Evolutionary conservation across 1,140 invertebrate species (phyloP).

Genomic region (Phortica variegata): DNA sequence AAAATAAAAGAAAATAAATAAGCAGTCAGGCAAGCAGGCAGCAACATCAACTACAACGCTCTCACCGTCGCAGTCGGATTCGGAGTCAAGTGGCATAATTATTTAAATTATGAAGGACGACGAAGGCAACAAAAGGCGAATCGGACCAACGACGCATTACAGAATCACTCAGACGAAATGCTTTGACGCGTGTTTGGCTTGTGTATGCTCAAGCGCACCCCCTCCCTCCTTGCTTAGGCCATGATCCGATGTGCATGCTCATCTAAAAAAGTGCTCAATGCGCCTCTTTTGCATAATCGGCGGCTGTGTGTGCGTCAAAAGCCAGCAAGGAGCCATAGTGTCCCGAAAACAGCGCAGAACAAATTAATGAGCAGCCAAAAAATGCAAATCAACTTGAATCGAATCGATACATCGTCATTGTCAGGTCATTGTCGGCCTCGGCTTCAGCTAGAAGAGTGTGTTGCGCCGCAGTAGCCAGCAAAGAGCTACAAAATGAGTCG

Average conservation of each 20-base stretch:
- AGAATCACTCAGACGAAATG: slow-evolving; percentile 7
- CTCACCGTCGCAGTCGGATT: no score
- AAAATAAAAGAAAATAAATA: slow-evolving; percentile 36
- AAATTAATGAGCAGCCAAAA: slow-evolving; percentile 14
- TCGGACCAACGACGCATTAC: no score
- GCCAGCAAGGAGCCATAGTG: slow-evolving; percentile 8
- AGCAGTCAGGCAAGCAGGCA: slow-evolving; percentile 33
- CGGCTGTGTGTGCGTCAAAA: slow-evolving; percentile 34
- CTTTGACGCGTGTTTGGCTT: slow-evolving; percentile 35
- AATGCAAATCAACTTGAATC: slow-evolving; percentile 49
- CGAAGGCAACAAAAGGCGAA: slow-evolving; percentile 11
- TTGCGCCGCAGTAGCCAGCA: not conserved
- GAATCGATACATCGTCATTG: slow-evolving; percentile 48
- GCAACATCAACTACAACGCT: not conserved
- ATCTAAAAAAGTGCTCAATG: no score
- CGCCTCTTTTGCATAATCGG: no score
- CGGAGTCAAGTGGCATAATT: slow-evolving; percentile 48
- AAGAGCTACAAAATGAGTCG: not conserved
- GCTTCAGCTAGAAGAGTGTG: not conserved
- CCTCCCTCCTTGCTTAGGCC: no score
- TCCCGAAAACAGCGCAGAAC: not conserved
- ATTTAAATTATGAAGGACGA: slow-evolving; percentile 53
- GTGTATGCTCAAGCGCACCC: no score
- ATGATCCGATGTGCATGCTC: no score
- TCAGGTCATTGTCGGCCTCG: slow-evolving; percentile 16